A percentile compares a stretch with the other conserved stretches of the same genome.
Evolutionary conservation across 1,140 invertebrate species (phyloP).

Genomic region (Calephelis virginiensis): DNA sequence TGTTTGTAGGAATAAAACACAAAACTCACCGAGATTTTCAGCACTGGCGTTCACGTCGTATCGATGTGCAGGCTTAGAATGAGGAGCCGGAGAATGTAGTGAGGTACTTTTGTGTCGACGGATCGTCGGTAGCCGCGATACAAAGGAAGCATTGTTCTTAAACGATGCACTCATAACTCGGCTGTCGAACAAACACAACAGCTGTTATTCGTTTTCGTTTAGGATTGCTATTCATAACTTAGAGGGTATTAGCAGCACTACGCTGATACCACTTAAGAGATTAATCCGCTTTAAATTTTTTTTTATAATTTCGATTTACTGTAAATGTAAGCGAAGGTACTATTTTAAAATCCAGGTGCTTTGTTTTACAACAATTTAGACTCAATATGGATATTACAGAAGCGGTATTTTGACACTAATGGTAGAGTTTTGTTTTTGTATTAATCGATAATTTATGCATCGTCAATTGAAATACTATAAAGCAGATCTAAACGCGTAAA

Average conservation of each 20-base stretch:
- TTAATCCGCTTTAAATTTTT: no score
- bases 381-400: no score
- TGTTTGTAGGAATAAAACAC: background rate
- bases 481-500: no score
- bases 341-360: no score
- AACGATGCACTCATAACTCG: conserved; percentile 86
- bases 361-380: no score
- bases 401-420: no score
- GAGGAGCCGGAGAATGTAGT: conserved; percentile 83
- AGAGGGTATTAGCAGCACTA: background rate
- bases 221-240: conserved; percentile 3
- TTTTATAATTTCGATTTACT: no score
- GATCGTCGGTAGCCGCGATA: conserved; percentile 91
- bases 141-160: conserved; percentile 94
- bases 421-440: no score
- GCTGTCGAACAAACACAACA: conserved; percentile 63
- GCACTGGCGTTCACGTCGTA: conserved; percentile 85
- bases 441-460: no score
- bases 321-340: no score
- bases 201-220: conserved; percentile 34
- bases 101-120: conserved; percentile 88
- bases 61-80: conserved; percentile 81
- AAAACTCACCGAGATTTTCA: conserved; percentile 84
- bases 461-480: no score
- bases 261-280: no score